Evolutionary conservation across 2,888 invertebrate species (phyloP).

Genomic region (Tanypteryx hageni): DNA sequence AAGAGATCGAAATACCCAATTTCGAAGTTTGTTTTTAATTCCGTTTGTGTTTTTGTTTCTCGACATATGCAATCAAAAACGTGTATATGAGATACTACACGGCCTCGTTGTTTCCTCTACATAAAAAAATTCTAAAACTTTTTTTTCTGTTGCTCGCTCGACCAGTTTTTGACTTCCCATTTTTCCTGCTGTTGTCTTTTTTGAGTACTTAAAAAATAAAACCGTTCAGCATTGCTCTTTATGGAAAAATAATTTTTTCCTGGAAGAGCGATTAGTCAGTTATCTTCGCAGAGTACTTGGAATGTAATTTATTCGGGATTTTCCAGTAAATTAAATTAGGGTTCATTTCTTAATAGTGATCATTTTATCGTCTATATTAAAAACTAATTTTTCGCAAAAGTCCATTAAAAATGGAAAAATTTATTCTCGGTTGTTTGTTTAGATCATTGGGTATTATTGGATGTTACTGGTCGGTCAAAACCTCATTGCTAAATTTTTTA

Average conservation of each 20-base stretch:
- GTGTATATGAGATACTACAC: not conserved
- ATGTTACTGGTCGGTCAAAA: too few relatives aligned
- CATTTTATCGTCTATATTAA: too few relatives aligned
- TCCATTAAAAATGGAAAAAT: too few relatives aligned
- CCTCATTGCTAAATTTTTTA: too few relatives aligned
- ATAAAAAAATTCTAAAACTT: not conserved
- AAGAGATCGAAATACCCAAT: not conserved
- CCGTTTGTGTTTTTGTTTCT: not conserved
- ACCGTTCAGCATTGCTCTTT: not conserved
- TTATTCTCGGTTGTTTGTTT: too few relatives aligned
- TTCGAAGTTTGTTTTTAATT: not conserved
- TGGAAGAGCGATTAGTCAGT: not conserved
- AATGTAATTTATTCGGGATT: not conserved
- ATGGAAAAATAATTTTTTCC: constrained; percentile 2
- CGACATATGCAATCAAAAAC: not conserved
- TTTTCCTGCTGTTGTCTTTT: not conserved
- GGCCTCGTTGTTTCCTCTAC: not conserved
- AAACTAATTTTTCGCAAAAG: too few relatives aligned
- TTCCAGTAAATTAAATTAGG: not conserved
- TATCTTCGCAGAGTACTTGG: not conserved
- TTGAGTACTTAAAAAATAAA: not conserved
- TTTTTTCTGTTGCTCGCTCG: not conserved
- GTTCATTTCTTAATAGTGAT: too few relatives aligned
- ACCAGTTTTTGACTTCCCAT: not conserved
- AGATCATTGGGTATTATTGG: too few relatives aligned